Conservation (phyloP, 2,113 vertebrate species). For the Plotosus lineatus region DNA sequence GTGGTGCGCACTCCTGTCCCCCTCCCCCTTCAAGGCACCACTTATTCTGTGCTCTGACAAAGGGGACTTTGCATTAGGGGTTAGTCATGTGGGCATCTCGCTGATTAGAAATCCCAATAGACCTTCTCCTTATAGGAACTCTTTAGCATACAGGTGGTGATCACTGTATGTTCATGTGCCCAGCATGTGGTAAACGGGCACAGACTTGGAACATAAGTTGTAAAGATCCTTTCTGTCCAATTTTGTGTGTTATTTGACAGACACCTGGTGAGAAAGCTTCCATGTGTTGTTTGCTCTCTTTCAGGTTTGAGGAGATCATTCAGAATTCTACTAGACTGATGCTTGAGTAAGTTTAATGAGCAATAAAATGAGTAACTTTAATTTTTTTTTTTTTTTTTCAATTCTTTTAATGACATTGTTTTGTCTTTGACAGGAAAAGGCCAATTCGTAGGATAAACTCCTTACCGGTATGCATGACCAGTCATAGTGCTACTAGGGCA, state of each 20-base stretch:
- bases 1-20: constrained; percentile 64
- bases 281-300: constrained; percentile 11
- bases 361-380: too few relatives aligned
- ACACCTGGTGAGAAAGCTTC: not conserved
- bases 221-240: constrained; percentile 19
- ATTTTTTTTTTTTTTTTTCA: not conserved
- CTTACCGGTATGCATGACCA: constrained; percentile 78
- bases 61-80: constrained; percentile 57
- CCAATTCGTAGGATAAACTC: constrained; percentile 82
- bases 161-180: constrained; percentile 40
- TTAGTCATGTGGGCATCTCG: constrained; percentile 71
- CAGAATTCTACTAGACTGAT: constrained; percentile 64
- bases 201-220: not conserved
- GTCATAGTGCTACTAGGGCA: not conserved
- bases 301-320: constrained; percentile 80
- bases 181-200: constrained; percentile 11
- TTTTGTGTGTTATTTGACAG: not conserved
- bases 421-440: constrained; percentile 65
- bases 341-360: constrained; percentile 70
- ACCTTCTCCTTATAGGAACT: constrained; percentile 31
- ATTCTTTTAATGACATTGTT: not conserved
- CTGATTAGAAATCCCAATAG: constrained; percentile 54
- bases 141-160: constrained; percentile 91
- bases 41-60: constrained; percentile 59
- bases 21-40: constrained; percentile 34